Conservation (phyloP, 2,888 invertebrate genomes). For the Philereme transversata region DNA sequence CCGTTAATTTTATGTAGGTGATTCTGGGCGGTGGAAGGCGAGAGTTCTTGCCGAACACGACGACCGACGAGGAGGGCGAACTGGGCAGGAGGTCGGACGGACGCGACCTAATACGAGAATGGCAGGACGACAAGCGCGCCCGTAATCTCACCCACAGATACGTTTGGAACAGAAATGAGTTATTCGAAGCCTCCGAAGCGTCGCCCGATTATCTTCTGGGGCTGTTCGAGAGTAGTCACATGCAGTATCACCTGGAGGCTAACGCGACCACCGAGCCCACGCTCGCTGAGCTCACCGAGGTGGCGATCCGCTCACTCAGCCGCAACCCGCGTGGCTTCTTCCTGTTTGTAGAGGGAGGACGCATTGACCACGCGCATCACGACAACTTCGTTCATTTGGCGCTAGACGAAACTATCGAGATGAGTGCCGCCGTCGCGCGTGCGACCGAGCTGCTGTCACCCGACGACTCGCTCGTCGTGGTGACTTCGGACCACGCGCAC, state of each 20-base stretch:
- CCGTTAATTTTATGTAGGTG: slow-evolving; percentile 61
- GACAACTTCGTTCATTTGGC: slow-evolving; percentile 80
- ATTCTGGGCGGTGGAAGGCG: slow-evolving; percentile 89
- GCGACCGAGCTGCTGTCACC: slow-evolving; percentile 71
- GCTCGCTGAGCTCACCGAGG: slow-evolving; percentile 71
- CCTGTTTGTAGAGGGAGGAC: slow-evolving; percentile 87
- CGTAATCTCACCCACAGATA: slow-evolving; percentile 67
- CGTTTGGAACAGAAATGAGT: slow-evolving; percentile 75
- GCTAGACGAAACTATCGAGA: slow-evolving; percentile 87
- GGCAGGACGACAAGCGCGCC: slow-evolving; percentile 78
- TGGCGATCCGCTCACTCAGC: slow-evolving; percentile 87
- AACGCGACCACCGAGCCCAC: slow-evolving; percentile 86
- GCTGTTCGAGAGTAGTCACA: slow-evolving; percentile 84
- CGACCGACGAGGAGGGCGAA: slow-evolving; percentile 75
- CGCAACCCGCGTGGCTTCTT: slow-evolving; percentile 88
- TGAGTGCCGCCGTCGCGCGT: slow-evolving; percentile 81
- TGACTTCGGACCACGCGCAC: slow-evolving; percentile 90
- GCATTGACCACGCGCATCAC: slow-evolving; percentile 88
- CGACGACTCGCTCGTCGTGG: slow-evolving; percentile 88
- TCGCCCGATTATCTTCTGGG: slow-evolving; percentile 86
- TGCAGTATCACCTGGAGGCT: slow-evolving; percentile 87
- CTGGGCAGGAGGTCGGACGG: slow-evolving; percentile 81
- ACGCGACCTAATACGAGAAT: slow-evolving; percentile 86
- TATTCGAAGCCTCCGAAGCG: slow-evolving; percentile 42
- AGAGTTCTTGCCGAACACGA: slow-evolving; percentile 83